phyloP scores from a whole-genome alignment of 2,888 invertebrate genomes.

The Anoncus sp. region DNA sequence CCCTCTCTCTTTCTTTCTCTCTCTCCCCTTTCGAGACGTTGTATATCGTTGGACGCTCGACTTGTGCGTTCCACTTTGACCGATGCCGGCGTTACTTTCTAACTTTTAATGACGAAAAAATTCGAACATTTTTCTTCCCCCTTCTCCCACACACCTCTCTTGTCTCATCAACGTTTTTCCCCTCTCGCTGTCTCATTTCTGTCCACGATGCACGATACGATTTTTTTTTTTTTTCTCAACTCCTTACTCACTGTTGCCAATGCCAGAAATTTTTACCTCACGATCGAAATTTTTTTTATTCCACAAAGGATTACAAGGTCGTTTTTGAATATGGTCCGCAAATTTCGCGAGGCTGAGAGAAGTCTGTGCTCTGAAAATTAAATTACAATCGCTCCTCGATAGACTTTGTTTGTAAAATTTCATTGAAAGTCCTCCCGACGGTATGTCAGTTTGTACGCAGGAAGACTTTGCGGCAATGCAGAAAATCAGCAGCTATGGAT shows the following conservation, averaged over 20 bases:
- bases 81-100: conserved; percentile 65
- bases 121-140: conserved; percentile 54
- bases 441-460: too few species aligned
- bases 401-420: too few species aligned
- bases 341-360: too few species aligned
- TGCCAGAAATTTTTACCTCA: conserved; percentile 6
- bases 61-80: conserved; percentile 66
- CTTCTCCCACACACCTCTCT: too few species aligned
- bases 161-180: conserved; percentile 56
- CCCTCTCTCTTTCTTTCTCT: conserved; percentile 22
- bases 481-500: too few species aligned
- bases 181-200: conserved; percentile 51
- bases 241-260: conserved; percentile 25
- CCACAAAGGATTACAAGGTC: too few species aligned
- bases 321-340: too few species aligned
- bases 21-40: conserved; percentile 49
- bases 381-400: too few species aligned
- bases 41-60: conserved; percentile 62
- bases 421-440: too few species aligned
- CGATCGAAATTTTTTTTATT: neutral
- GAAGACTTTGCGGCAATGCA: too few species aligned
- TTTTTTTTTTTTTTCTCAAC: conserved; percentile 46
- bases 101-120: conserved; percentile 62
- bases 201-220: conserved; percentile 23
- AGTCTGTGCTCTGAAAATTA: too few species aligned